Evolutionary conservation across 2,113 vertebrate species (phyloP).

Genomic region (Bolborhynchus lineola): DNA sequence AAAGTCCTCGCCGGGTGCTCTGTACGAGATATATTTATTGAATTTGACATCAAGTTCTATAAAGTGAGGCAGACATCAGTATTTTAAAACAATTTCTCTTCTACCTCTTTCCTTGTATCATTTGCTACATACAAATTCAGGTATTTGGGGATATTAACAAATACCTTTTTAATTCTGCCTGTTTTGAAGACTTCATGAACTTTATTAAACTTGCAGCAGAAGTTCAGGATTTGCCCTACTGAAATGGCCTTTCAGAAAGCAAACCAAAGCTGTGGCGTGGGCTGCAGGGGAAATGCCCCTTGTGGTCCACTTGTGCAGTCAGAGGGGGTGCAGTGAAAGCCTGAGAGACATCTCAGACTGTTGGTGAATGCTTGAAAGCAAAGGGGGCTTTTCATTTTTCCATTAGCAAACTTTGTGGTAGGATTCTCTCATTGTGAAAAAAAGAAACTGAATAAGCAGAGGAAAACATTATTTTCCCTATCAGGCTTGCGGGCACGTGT

Average conservation of each 20-base stretch:
- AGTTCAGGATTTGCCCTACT: background rate
- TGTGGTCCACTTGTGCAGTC: accelerated
- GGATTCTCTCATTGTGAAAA: background rate
- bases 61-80: background rate
- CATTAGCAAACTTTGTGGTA: background rate
- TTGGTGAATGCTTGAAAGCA: accelerated
- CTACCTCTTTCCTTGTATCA: background rate
- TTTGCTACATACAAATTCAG: background rate
- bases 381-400: background rate
- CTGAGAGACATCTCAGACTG: background rate
- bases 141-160: background rate
- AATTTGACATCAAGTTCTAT: background rate
- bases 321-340: background rate
- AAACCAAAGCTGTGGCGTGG: accelerated
- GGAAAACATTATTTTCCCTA: background rate
- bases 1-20: background rate
- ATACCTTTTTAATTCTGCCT: background rate
- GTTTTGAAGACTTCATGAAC: background rate
- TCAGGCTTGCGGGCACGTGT: background rate
- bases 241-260: background rate
- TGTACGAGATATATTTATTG: background rate
- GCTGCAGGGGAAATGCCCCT: background rate
- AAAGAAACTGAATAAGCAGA: background rate
- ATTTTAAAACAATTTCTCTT: background rate
- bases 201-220: background rate